Evolutionary conservation across 2,113 vertebrate species (phyloP).

Genomic region (Oncorhynchus gorbuscha): DNA sequence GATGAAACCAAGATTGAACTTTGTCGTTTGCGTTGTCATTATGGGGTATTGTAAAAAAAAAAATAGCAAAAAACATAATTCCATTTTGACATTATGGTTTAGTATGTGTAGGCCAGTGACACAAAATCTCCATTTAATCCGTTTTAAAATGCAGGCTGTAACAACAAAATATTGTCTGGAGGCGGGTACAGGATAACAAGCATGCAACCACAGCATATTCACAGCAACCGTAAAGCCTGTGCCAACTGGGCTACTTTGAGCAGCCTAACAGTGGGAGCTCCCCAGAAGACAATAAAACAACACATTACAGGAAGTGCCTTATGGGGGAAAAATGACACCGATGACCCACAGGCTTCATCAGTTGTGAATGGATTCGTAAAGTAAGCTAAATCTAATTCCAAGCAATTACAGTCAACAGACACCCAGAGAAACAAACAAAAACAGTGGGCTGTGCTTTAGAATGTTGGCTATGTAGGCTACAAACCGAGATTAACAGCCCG

Average conservation of each 20-base stretch:
- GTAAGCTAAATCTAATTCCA: background rate
- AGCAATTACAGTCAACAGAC: constrained; percentile 6
- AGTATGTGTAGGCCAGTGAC: too few species aligned
- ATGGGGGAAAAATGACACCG: background rate
- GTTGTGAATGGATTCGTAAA: background rate
- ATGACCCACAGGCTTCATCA: background rate
- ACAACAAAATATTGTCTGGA: too few species aligned
- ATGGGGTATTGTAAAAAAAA: too few species aligned
- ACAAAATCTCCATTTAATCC: too few species aligned
- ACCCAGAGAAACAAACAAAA: background rate
- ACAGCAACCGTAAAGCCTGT: constrained; percentile 12
- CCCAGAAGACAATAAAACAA: constrained; percentile 8
- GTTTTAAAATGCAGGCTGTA: too few species aligned
- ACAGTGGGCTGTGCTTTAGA: background rate
- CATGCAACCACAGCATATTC: constrained; percentile 29
- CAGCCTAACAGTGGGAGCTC: constrained; percentile 4
- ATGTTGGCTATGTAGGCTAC: background rate
- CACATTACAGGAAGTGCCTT: constrained; percentile 1
- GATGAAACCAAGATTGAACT: too few species aligned
- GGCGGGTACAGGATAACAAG: constrained; percentile 17
- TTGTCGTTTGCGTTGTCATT: too few species aligned
- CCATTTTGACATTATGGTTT: too few species aligned
- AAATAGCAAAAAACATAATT: too few species aligned
- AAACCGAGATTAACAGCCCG: too few species aligned
- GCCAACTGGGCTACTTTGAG: constrained; percentile 10